Evolutionary conservation across 1,140 invertebrate species (phyloP).

Genomic region (Chlorops oryzae): DNA sequence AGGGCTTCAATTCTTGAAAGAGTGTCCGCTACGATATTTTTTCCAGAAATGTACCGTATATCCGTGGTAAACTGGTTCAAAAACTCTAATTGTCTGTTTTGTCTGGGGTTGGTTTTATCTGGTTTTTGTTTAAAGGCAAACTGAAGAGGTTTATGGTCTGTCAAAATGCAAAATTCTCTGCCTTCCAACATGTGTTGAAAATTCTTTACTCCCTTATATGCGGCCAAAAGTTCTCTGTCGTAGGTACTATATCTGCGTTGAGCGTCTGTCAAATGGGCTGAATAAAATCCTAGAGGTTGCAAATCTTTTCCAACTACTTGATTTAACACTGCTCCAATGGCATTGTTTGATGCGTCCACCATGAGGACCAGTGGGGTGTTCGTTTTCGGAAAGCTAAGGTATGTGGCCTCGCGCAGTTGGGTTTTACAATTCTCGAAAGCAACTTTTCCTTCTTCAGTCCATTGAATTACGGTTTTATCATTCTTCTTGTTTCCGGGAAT

Average conservation of each 20-base stretch:
- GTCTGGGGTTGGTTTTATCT: conserved; percentile 28
- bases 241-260: conserved; percentile 24
- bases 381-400: conserved; percentile 17
- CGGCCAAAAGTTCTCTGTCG: conserved; percentile 36
- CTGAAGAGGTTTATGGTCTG: conserved; percentile 46
- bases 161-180: conserved; percentile 35
- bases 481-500: conserved; percentile 23
- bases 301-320: conserved; percentile 12
- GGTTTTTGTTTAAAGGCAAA: conserved; percentile 30
- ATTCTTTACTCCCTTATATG: conserved; percentile 26
- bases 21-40: conserved; percentile 28
- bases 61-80: conserved; percentile 44
- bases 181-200: conserved; percentile 38
- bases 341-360: conserved; percentile 26
- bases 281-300: not conserved
- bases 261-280: not conserved
- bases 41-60: conserved; percentile 39
- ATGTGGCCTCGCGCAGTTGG: conserved; percentile 19
- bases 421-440: conserved; percentile 34
- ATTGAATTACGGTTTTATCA: too few species aligned
- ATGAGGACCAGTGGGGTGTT: conserved; percentile 14
- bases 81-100: conserved; percentile 38
- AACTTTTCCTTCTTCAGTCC: too few species aligned
- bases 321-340: conserved; percentile 28
- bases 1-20: conserved; percentile 35